Conservation (phyloP, 2,888 invertebrate species). For the Eupithecia tripunctaria region DNA sequence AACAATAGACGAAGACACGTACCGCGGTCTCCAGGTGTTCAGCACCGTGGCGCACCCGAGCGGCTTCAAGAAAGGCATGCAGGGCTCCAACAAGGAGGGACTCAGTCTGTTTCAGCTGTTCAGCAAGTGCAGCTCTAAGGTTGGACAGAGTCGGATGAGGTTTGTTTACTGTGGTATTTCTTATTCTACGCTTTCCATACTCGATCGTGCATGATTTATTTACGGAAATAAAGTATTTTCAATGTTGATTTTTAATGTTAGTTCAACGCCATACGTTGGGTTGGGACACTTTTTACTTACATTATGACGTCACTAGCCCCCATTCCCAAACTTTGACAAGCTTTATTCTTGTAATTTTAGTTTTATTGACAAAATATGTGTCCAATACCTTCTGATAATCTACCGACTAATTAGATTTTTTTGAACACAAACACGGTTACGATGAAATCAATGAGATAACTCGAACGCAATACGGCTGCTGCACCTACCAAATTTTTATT, state of each 20-base stretch:
- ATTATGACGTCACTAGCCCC: too few species aligned
- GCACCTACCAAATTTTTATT: too few species aligned
- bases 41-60: slow-evolving; percentile 89
- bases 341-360: too few species aligned
- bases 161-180: slow-evolving; percentile 53
- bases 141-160: slow-evolving; percentile 87
- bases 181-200: background rate
- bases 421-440: background rate
- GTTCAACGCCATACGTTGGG: too few species aligned
- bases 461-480: background rate
- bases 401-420: too few species aligned
- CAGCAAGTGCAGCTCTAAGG: slow-evolving; percentile 88
- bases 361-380: too few species aligned
- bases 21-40: slow-evolving; percentile 91
- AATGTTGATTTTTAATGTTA: background rate
- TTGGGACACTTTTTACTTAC: too few species aligned
- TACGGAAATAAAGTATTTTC: background rate
- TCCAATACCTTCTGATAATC: too few species aligned
- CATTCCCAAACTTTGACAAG: too few species aligned
- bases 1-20: slow-evolving; percentile 88
- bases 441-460: background rate
- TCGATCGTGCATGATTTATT: background rate
- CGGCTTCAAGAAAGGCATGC: slow-evolving; percentile 87
- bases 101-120: slow-evolving; percentile 89
- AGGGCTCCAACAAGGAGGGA: slow-evolving; percentile 86